Evolutionary conservation across 2,888 invertebrate genomes (phyloP).

Genomic region (Brenthis hecate): DNA sequence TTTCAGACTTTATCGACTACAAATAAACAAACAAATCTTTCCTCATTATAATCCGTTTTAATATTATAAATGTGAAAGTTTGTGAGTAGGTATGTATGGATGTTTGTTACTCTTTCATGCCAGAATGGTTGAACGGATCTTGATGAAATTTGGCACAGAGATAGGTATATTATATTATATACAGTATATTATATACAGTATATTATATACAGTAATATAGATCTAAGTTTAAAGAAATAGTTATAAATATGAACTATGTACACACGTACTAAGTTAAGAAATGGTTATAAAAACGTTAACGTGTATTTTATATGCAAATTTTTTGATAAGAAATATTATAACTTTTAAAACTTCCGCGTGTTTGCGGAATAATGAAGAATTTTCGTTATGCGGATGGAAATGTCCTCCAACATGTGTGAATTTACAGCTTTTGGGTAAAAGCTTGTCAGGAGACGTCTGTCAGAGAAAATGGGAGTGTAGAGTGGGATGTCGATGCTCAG

Average conservation of each 20-base stretch:
- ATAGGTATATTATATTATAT: no score
- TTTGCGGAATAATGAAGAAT: conserved; percentile 59
- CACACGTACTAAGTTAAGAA: background rate
- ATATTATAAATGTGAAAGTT: no score
- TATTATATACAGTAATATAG: no score
- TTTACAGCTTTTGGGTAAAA: conserved; percentile 49
- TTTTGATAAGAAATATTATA: conserved; percentile 26
- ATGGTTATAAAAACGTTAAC: conserved; percentile 4
- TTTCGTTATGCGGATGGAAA: conserved; percentile 66
- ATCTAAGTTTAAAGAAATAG: no score
- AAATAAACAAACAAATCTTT: no score
- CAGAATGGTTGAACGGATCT: no score
- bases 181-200: no score
- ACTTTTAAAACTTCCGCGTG: conserved; percentile 62
- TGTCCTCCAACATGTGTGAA: conserved; percentile 75
- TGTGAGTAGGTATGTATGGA: no score
- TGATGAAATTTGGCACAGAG: no score
- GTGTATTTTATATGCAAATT: conserved; percentile 13
- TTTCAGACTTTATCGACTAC: no score
- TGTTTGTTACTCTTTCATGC: no score
- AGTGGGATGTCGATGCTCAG: conserved; percentile 66
- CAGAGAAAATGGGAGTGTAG: conserved; percentile 66
- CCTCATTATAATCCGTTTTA: no score
- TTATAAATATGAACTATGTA: background rate
- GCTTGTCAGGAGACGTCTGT: conserved; percentile 44